phyloP scores from a whole-genome alignment of 2,888 invertebrate species.

The Tetropium fuscum region DNA sequence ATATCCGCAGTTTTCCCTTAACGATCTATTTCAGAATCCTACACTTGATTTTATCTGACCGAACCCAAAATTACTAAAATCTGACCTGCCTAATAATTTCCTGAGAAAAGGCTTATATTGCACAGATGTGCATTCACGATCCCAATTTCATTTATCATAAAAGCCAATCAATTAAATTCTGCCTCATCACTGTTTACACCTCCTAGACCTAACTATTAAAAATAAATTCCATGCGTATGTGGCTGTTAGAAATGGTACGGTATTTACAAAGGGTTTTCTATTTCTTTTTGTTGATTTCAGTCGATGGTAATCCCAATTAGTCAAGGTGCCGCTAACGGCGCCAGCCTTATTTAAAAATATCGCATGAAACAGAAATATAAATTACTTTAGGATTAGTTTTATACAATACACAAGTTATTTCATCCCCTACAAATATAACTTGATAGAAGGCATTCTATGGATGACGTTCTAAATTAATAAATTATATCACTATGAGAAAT shows the following conservation, averaged over 20 bases:
- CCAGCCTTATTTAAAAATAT: constrained; percentile 32
- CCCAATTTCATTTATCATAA: constrained; percentile 28
- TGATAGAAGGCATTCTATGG: too few relatives aligned
- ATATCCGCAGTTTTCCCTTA: too few relatives aligned
- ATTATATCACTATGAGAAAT: too few relatives aligned
- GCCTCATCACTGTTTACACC: constrained; percentile 60
- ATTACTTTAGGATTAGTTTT: too few relatives aligned
- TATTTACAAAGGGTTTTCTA: constrained; percentile 5
- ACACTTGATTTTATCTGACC: too few relatives aligned
- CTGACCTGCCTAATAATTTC: neutral
- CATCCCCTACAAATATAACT: too few relatives aligned
- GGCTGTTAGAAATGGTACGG: constrained; percentile 11
- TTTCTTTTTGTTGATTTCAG: constrained; percentile 50
- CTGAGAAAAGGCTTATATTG: neutral
- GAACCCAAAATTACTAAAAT: too few relatives aligned
- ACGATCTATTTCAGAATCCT: too few relatives aligned
- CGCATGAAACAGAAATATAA: constrained; percentile 1
- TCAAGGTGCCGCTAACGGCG: constrained; percentile 53
- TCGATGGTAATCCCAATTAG: constrained; percentile 49
- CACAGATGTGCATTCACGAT: neutral
- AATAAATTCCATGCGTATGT: constrained; percentile 25
- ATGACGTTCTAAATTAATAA: too few relatives aligned
- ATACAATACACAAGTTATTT: too few relatives aligned
- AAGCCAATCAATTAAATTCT: constrained; percentile 56
- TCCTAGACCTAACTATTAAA: constrained; percentile 36